Evolutionary conservation across 2,113 vertebrate genomes (phyloP).

Genomic region (Syngnathus scovelli): DNA sequence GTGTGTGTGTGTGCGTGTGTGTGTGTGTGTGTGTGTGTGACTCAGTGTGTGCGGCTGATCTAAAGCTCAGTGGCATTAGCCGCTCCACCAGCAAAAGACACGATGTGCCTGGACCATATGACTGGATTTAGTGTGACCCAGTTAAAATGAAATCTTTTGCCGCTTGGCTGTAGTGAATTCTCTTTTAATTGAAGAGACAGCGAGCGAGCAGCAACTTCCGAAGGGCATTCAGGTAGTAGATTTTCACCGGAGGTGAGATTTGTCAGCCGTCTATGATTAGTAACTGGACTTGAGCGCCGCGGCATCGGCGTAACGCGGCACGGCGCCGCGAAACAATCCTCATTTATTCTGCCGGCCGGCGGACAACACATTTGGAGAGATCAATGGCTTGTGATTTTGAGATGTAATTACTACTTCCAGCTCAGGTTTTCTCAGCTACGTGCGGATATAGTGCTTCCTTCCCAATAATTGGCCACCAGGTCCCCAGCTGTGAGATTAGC

Average conservation of each 20-base stretch:
- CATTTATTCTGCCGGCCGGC: slow-evolving; percentile 30
- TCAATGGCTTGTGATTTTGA: slow-evolving; percentile 39
- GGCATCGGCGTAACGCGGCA: background rate
- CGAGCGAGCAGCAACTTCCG: slow-evolving; percentile 41
- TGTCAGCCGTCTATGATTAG: slow-evolving; percentile 47
- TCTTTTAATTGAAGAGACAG: slow-evolving; percentile 53
- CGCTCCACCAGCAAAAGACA: slow-evolving; percentile 38
- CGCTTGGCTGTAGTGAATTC: slow-evolving; percentile 32
- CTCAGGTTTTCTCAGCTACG: slow-evolving; percentile 25
- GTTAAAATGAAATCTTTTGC: slow-evolving; percentile 32
- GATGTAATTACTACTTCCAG: slow-evolving; percentile 45
- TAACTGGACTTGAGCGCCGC: slow-evolving; percentile 16
- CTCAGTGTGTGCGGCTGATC: slow-evolving; percentile 26
- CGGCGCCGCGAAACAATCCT: slow-evolving; percentile 12
- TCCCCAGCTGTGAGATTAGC: slow-evolving; percentile 53
- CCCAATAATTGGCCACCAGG: slow-evolving; percentile 38
- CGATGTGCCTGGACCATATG: slow-evolving; percentile 35
- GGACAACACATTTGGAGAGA: slow-evolving; percentile 19
- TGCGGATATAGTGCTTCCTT: slow-evolving; percentile 35
- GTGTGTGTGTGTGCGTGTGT: slow-evolving; percentile 5
- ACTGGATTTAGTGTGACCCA: slow-evolving; percentile 54
- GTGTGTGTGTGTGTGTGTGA: slow-evolving; percentile 15
- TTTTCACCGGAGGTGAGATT: slow-evolving; percentile 52
- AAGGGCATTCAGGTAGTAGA: slow-evolving; percentile 53
- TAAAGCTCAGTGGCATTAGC: slow-evolving; percentile 54